Evolutionary conservation across 2,888 invertebrate species (phyloP), one percentile per base, ranked within the genome.

Genomic region (Tineola bisselliella): DNA sequence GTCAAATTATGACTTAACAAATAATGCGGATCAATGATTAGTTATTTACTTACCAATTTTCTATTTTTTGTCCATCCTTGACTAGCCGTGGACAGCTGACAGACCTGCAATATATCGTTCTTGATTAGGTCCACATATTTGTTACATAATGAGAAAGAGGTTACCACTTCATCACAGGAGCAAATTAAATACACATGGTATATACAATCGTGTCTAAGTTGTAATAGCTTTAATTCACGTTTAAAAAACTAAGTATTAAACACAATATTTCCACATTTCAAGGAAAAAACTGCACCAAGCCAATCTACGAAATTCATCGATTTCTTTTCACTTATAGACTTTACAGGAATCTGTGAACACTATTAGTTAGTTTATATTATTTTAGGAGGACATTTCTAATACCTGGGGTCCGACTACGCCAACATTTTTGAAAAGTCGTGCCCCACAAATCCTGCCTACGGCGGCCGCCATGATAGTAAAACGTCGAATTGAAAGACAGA

Each of bases 371-470:
- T 25, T n/a, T 54, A 19, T 54, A 11, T 25, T 54, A 76, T 74
- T 69, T 73, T 68, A 64, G 67, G 8, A 59, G 31, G 5, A 65
- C 62, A 68, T 68, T 74, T 72, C 69, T 62, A 74, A 76, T 90
- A 93, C 94, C 92, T 94, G 94, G 81, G 90, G 91, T 74, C 90
- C 81, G 76, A 90, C 84, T 75, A 90, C 87, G 83, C 90, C 90
- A 86, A 89, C 90, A 71, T 91, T 89, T 90, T 92, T 94, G 76
- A 95, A 90, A 84, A 95, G 90, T 83, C 92, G 91, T 80, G 93
- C 91, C 88, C 93, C 92, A 88, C 91, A 94, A 90, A 94, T 91
- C 88, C 94, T 91, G 88, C 94, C 92, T 84, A 94, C 91, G 83
- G 92, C 91, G 87, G 93, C 93, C 90, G 94, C 94, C 95, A 95